Base-by-base conservation (phyloP, 2,113 vertebrate species). In the Nothoprocta perdicaria region DNA sequence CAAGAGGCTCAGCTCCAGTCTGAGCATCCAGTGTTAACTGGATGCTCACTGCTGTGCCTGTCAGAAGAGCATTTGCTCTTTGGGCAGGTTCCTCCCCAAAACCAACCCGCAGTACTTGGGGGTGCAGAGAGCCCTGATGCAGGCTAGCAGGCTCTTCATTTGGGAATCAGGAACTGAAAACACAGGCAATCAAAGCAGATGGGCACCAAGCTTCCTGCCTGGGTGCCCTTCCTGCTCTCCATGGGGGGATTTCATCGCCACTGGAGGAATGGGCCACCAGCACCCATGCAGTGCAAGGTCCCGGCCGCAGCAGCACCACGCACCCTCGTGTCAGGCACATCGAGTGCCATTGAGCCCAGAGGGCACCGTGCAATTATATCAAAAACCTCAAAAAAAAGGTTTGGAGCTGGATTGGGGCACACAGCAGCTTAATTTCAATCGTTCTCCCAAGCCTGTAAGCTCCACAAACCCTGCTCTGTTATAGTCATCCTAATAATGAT, bases 351-450 rank as follows among this genome's bases (percentile, higher is more conserved):
- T 24, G 62, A 78, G 52, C 77, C 90, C 82, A 58, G 45, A 61
- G 84, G 84, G 82, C 84, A 91, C 68, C 22, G 55, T 67, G 89
- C 89, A 95, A 80, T 94, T 94, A 86, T 50, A 62, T 75, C 88
- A 88, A 71, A 89, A 92, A 86, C 62, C 85, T 94, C 87, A 38
- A 38, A 38, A 38, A 19, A 88, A 94, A 68, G 69, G 80, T 69
- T 80, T 27, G 6, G 86, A 87, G 67, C 2, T 31, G 76, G 75
- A 33, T 19, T 86, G 63, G 48, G 61, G 52, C 52, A 69, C 82
- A 3, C 35, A 87, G 35, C 92, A 87, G 62, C 75, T 78, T 77
- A 80, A 31, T 8, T 87, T 80, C 48, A 79, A 77, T 82, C 63
- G 69, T 83, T 95, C 83, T 90, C 67, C 79, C 86, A 57, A 95